A percentile compares a stretch with the other conserved stretches of the same genome.
Conservation (phyloP, 2,797 vertebrate species). For the Arrhamphus sclerolepis region DNA sequence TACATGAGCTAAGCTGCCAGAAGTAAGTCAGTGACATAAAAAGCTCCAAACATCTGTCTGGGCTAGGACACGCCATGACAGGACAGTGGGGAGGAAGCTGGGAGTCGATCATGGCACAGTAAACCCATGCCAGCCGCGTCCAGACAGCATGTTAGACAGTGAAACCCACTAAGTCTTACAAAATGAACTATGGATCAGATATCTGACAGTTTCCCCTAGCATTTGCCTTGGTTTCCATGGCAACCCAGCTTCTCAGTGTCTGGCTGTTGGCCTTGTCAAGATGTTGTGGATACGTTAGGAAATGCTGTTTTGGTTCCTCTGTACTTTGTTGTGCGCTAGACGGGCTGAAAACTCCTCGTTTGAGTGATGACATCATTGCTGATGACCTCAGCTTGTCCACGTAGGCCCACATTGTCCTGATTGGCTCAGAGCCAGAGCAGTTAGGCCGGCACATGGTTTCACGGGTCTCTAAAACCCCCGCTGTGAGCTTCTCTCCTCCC, state of each 20-base stretch:
- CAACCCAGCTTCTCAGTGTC: conserved; percentile 82
- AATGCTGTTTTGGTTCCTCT: conserved; percentile 82
- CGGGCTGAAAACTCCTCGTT: conserved; percentile 49
- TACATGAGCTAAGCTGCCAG: conserved; percentile 40
- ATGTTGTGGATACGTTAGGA: conserved; percentile 94
- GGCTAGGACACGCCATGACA: conserved; percentile 31
- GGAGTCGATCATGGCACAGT: conserved; percentile 21
- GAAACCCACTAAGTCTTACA: conserved; percentile 52
- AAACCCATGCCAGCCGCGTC: conserved; percentile 57
- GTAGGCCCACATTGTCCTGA: conserved; percentile 59
- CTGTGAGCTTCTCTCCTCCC: conserved; percentile 51
- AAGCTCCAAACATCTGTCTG: conserved; percentile 52
- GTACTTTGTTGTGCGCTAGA: conserved; percentile 58
- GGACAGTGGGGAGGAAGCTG: conserved; percentile 29
- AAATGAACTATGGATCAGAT: conserved; percentile 46
- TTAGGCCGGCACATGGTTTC: conserved; percentile 75
- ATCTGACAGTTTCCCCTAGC: conserved; percentile 84
- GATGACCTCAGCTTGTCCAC: conserved; percentile 63
- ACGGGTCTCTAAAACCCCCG: conserved; percentile 53
- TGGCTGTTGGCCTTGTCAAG: conserved; percentile 85
- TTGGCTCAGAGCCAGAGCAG: conserved; percentile 56
- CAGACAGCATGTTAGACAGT: conserved; percentile 59
- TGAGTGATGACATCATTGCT: conserved; percentile 69
- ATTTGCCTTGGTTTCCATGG: conserved; percentile 91
- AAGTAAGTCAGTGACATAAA: conserved; percentile 45